Conservation (phyloP, 2,888 invertebrate genomes). For the Molanna angustata region DNA sequence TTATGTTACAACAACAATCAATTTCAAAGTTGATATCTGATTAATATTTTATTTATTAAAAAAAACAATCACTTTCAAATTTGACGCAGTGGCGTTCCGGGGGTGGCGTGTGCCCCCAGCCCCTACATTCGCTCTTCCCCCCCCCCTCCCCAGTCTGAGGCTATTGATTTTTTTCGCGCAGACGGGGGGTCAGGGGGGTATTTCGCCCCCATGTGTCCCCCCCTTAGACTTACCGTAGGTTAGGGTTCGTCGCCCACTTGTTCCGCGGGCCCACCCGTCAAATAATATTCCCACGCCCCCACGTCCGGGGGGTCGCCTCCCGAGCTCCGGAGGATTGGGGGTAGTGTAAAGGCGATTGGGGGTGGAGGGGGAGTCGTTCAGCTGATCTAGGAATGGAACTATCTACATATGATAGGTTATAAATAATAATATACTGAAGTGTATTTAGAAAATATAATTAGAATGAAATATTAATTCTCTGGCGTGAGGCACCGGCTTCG, state of each 20-base stretch:
- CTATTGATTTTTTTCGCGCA: conserved; percentile 33
- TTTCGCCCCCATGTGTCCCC: conserved; percentile 9
- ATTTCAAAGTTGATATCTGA: too few relatives aligned
- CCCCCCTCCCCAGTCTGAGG: conserved; percentile 21
- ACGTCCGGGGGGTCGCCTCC: neutral
- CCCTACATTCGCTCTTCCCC: neutral
- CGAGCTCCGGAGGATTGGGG: too few relatives aligned
- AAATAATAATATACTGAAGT: too few relatives aligned
- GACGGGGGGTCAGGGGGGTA: conserved; percentile 23
- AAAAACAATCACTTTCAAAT: neutral
- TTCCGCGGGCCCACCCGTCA: conserved; percentile 3
- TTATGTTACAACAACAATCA: too few relatives aligned
- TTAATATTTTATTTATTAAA: too few relatives aligned
- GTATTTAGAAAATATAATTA: too few relatives aligned
- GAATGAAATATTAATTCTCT: too few relatives aligned
- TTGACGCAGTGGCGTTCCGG: neutral
- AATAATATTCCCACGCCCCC: conserved; percentile 10
- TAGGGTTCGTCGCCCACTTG: conserved; percentile 16
- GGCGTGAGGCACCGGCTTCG: too few relatives aligned
- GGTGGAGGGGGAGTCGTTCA: neutral
- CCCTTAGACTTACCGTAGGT: conserved; percentile 24
- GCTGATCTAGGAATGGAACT: neutral
- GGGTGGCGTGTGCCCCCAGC: neutral
- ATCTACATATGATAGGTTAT: too few relatives aligned
- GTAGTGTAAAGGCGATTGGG: too few relatives aligned